Conservation (phyloP, 1,140 invertebrate genomes). For the Lepidurus packardi region DNA sequence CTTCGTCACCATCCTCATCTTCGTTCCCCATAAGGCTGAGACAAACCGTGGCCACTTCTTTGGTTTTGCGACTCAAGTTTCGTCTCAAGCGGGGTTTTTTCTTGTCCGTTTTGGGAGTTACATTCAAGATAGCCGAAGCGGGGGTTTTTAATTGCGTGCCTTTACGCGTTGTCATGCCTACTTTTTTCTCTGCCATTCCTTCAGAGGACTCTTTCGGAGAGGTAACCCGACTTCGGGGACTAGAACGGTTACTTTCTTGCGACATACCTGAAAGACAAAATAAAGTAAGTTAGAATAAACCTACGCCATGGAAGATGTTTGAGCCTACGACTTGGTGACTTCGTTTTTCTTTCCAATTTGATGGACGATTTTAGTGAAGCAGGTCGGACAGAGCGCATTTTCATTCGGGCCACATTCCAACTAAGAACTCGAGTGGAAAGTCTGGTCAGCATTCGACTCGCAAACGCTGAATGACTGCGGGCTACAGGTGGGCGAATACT, state of each 20-base stretch:
- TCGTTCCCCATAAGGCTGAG: conserved; percentile 60
- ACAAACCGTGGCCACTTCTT: conserved; percentile 66
- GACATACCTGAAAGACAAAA: not conserved
- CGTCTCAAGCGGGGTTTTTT: not conserved
- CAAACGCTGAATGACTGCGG: not conserved
- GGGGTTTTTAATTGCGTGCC: not conserved
- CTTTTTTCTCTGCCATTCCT: not conserved
- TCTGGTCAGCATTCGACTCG: not conserved
- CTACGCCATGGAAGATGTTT: not conserved
- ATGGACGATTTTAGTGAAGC: not conserved
- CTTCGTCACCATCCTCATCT: conserved; percentile 36
- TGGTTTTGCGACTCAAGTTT: conserved; percentile 63
- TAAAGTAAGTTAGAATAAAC: not conserved
- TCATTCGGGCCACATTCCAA: not conserved
- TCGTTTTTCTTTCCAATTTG: not conserved
- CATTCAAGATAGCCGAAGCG: not conserved
- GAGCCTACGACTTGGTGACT: not conserved
- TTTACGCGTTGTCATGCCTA: conserved; percentile 1
- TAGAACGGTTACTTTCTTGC: not conserved
- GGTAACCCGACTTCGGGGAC: not conserved
- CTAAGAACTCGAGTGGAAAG: not conserved
- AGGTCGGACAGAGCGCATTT: not conserved
- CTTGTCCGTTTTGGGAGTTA: not conserved
- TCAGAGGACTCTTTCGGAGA: not conserved
- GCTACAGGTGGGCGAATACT: not conserved